Evolutionary conservation across 2,888 invertebrate species (phyloP).

Genomic region (Xestia ashworthii): DNA sequence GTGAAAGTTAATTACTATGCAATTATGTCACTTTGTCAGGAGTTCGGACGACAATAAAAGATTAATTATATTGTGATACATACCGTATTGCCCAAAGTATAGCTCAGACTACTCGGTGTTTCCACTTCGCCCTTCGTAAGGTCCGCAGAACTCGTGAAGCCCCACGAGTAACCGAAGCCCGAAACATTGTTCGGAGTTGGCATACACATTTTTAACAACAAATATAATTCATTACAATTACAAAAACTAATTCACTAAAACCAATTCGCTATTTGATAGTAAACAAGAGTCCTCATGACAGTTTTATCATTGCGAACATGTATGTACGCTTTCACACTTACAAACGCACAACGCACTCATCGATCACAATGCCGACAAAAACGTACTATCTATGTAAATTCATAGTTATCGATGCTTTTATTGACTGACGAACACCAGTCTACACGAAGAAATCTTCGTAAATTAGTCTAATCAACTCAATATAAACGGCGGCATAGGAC

Average conservation of each 20-base stretch:
- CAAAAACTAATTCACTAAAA: constrained; percentile 85
- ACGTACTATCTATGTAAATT: constrained; percentile 71
- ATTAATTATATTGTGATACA: constrained; percentile 62
- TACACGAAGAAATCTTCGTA: constrained; percentile 71
- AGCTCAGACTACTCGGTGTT: constrained; percentile 88
- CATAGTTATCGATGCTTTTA: constrained; percentile 66
- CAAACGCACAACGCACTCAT: constrained; percentile 87
- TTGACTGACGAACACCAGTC: constrained; percentile 67
- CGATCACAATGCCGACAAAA: constrained; percentile 83
- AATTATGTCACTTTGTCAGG: constrained; percentile 28
- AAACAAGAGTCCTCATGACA: constrained; percentile 89
- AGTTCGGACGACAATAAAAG: constrained; percentile 1
- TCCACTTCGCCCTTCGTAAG: constrained; percentile 89
- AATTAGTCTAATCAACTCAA: constrained; percentile 82
- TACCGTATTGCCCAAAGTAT: constrained; percentile 89
- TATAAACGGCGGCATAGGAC: constrained; percentile 86
- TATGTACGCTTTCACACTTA: constrained; percentile 89
- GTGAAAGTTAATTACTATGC: constrained; percentile 59
- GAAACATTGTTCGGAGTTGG: constrained; percentile 89
- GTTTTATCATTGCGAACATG: constrained; percentile 88
- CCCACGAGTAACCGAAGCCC: constrained; percentile 90
- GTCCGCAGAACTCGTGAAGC: constrained; percentile 88
- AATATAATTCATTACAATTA: constrained; percentile 75
- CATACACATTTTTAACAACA: constrained; percentile 87
- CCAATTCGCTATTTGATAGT: constrained; percentile 87